phyloP scores from a whole-genome alignment of 2,888 invertebrate species.

The Drosophila multiciliata region DNA sequence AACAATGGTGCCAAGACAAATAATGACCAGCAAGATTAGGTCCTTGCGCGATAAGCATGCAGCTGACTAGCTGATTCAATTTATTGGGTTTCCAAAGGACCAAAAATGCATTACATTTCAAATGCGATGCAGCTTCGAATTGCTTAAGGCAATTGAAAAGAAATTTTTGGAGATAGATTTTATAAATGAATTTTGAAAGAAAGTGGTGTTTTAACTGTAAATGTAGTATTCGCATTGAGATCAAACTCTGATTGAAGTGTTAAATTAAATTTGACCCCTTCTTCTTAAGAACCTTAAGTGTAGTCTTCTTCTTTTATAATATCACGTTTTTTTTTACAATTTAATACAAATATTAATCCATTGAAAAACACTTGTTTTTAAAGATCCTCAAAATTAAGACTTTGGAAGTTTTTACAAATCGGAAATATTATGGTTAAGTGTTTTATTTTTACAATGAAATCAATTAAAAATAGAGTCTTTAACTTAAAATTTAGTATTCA shows the following conservation, averaged over 20 bases:
- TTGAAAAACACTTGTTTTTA: background rate
- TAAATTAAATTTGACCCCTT: no score
- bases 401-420: no score
- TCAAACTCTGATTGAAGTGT: background rate
- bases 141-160: fast-evolving
- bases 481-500: no score
- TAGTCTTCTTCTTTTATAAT: background rate
- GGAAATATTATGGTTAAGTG: no score
- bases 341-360: background rate
- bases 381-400: no score
- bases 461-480: no score
- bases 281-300: background rate
- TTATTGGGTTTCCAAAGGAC: background rate
- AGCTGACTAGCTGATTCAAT: background rate
- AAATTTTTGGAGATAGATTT: background rate
- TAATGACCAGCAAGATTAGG: constrained; percentile 6
- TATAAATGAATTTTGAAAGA: background rate
- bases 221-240: no score
- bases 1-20: constrained; percentile 32
- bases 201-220: background rate
- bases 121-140: background rate
- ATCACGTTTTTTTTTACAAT: no score
- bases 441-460: no score
- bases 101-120: background rate
- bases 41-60: background rate